Base-by-base conservation (phyloP, 1,140 invertebrate genomes). In the Aphaenogaster floridana region DNA sequence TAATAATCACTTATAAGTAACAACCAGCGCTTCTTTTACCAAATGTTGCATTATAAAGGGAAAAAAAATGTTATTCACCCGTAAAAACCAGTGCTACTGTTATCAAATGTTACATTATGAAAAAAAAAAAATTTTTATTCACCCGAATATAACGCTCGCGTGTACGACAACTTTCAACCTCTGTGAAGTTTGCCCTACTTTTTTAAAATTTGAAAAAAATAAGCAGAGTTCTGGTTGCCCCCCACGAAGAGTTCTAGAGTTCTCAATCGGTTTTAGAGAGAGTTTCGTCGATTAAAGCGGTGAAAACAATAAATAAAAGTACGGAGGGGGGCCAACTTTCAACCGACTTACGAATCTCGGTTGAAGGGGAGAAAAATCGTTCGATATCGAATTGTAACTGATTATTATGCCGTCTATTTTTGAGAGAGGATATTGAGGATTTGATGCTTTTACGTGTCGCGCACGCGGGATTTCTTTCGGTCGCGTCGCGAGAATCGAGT, bases 361-460 rank as follows among this genome's bases (percentile, higher is more conserved):
- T 15, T 59, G 11, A 57, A 15, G 36, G 13, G 13, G 11, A 59
- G 45, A 61, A 54, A 59, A n/a, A 39, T 17, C n/a, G 21, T 42
- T 48, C 21, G 15, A 48, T 78, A 63, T 34, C 42, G 9, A 78
- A 63, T 36, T 34, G 28, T 9, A 13, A 17, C 45, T 17, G 15
- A 64, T 79, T 77, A 28, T 42, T 59, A 28, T 17, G 34, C 6
- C 52, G 11, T 74, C 4, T 54, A 57, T 76, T 57, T 76, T 39
- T 15, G n/a, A 21, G 36, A 28, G 50, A 34, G 17, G 9, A 57
- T 42, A 15, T 39, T 15, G 72, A 15, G 34, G 2, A 39, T 36
- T 57, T 8, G 45, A 15, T 17, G 13, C 21, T 36, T n/a, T 8
- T 36, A 21, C 8, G 5, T 9, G 13, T 28, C 48, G 17, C 54